Conservation (phyloP, 2,113 vertebrate genomes). For the Noturus placidus region DNA sequence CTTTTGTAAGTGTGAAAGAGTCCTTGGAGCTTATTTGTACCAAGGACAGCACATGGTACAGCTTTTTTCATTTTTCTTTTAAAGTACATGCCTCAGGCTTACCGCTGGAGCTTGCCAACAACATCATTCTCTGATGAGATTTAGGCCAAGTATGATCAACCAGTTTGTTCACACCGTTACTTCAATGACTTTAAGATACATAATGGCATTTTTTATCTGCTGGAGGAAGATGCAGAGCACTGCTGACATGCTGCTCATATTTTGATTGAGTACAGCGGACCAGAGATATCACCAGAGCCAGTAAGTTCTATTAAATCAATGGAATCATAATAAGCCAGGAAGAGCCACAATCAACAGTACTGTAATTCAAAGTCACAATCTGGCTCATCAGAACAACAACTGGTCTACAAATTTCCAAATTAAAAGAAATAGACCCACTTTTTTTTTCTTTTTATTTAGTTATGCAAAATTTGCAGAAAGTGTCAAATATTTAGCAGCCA, state of each 20-base stretch:
- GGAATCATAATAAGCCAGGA: constrained; percentile 1
- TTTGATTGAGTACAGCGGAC: constrained; percentile 5
- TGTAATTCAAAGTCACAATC: neutral
- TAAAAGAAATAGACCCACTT: neutral
- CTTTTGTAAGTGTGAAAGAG: neutral
- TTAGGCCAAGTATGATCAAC: constrained; percentile 17
- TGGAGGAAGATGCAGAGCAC: neutral
- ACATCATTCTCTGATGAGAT: neutral
- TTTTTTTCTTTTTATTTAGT: too few species aligned
- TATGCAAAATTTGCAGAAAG: neutral
- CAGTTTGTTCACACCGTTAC: neutral
- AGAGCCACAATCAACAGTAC: neutral
- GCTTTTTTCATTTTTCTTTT: constrained; percentile 8
- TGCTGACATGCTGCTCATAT: neutral
- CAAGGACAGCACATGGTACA: neutral
- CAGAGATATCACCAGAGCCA: constrained; percentile 1
- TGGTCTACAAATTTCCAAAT: neutral
- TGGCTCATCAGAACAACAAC: neutral
- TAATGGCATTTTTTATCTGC: neutral
- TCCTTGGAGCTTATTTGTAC: constrained; percentile 1
- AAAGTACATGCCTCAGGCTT: constrained; percentile 17
- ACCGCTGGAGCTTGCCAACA: neutral
- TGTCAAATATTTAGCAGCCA: neutral
- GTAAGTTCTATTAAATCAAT: constrained; percentile 4
- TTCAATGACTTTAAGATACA: neutral